phyloP scores from a whole-genome alignment of 2,113 vertebrate species.

The Hyperoodon ampullatus region DNA sequence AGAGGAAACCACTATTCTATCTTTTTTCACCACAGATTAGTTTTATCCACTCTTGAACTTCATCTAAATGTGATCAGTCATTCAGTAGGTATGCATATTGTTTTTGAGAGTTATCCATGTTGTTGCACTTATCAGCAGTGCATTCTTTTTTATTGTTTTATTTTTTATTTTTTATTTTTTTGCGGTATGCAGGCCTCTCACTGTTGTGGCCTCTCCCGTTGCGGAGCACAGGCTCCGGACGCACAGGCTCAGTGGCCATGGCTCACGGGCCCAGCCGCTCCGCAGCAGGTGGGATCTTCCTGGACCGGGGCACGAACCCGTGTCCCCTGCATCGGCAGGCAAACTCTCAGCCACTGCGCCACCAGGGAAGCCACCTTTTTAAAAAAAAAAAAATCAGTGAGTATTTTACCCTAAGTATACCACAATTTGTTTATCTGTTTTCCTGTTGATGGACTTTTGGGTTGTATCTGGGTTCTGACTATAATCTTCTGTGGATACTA shows the following conservation, averaged over 20 bases:
- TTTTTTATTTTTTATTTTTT: too few species aligned
- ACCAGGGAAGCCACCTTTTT: too few species aligned
- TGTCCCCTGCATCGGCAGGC: too few species aligned
- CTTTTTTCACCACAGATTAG: not conserved
- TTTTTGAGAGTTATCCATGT: not conserved
- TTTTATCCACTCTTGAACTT: not conserved
- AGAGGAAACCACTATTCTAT: not conserved
- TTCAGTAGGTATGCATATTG: not conserved
- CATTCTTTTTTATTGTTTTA: not conserved
- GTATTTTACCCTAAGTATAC: not conserved
- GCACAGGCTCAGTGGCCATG: too few species aligned
- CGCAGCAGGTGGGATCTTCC: too few species aligned
- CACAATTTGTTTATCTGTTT: not conserved
- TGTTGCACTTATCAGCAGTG: not conserved
- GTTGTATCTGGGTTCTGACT: not conserved
- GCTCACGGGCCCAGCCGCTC: too few species aligned
- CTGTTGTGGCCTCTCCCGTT: too few species aligned
- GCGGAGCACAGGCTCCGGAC: too few species aligned
- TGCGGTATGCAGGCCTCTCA: too few species aligned
- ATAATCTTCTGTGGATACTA: not conserved
- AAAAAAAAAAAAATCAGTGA: not conserved
- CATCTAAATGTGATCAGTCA: not conserved
- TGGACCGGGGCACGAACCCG: too few species aligned
- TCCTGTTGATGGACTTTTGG: not conserved
- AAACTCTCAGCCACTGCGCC: too few species aligned